Percentiles rank a stretch among this genome's conserved stretches.
phyloP scores from a whole-genome alignment of 2,888 invertebrate genomes.

The Agrypnus murinus region DNA sequence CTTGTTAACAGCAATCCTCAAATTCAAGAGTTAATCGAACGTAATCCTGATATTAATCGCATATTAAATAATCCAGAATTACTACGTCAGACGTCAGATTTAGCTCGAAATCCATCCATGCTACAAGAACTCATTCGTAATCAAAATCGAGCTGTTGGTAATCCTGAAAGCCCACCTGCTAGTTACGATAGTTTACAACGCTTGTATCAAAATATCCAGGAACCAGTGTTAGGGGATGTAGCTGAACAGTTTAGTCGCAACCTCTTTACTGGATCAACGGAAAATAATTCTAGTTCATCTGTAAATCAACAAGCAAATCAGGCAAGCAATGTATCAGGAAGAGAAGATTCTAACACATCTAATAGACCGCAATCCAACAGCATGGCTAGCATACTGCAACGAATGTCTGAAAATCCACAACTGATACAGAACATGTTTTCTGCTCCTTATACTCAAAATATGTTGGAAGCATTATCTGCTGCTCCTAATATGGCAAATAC shows the following conservation, averaged over 20 bases:
- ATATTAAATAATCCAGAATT: constrained; percentile 97
- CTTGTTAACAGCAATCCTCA: constrained; percentile 96
- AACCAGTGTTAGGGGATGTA: constrained; percentile 97
- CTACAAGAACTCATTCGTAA: constrained; percentile 98
- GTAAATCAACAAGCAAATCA: constrained; percentile 88
- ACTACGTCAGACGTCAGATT: constrained; percentile 95
- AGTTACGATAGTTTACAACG: constrained; percentile 97
- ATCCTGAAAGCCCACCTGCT: constrained; percentile 93
- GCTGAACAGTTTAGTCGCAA: constrained; percentile 91
- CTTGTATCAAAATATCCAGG: constrained; percentile 72
- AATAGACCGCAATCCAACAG: constrained; percentile 77
- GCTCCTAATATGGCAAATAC: constrained; percentile 91
- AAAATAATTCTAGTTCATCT: constrained; percentile 72
- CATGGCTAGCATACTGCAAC: constrained; percentile 89
- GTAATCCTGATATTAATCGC: constrained; percentile 98
- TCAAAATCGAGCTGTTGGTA: constrained; percentile 96
- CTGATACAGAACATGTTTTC: constrained; percentile 92
- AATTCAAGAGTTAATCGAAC: constrained; percentile 95
- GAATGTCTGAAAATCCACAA: constrained; percentile 92
- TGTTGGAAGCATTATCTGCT: constrained; percentile 89
- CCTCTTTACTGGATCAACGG: constrained; percentile 88
- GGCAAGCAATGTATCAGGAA: too few relatives aligned
- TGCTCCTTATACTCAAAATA: constrained; percentile 92
- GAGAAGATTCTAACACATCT: constrained; percentile 90
- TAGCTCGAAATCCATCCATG: constrained; percentile 97